Conservation (phyloP, 1,140 invertebrate genomes). For the Drosophila fuyamai region DNA sequence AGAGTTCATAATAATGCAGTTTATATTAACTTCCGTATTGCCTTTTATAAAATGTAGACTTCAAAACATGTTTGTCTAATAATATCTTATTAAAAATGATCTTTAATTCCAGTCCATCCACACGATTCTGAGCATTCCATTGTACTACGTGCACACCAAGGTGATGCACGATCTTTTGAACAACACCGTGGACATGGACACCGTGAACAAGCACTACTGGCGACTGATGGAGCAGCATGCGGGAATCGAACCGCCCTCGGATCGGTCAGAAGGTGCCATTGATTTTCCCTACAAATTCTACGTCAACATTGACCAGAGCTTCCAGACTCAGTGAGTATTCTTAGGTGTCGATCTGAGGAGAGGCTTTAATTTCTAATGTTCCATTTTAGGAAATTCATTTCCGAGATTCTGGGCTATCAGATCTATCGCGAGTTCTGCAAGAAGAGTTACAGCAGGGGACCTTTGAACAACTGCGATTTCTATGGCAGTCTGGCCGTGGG, state of each 20-base stretch:
- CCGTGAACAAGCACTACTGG: constrained; percentile 88
- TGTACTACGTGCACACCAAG: constrained; percentile 79
- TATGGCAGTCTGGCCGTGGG: constrained; percentile 85
- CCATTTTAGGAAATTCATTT: constrained; percentile 71
- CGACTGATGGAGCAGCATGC: constrained; percentile 86
- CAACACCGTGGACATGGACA: constrained; percentile 76
- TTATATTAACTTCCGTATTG: too few relatives aligned
- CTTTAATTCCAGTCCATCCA: constrained; percentile 62
- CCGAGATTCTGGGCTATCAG: constrained; percentile 79
- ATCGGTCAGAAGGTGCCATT: constrained; percentile 86
- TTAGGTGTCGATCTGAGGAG: too few relatives aligned
- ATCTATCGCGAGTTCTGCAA: constrained; percentile 88
- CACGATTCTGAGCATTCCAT: constrained; percentile 72
- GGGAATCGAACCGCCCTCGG: constrained; percentile 87
- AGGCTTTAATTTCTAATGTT: background rate
- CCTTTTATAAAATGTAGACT: too few relatives aligned
- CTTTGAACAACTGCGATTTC: constrained; percentile 87
- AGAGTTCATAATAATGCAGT: too few relatives aligned
- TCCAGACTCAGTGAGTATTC: constrained; percentile 68
- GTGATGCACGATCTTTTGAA: constrained; percentile 75
- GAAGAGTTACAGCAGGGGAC: constrained; percentile 85
- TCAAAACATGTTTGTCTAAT: too few relatives aligned
- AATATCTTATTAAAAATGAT: too few relatives aligned
- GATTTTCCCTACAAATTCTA: constrained; percentile 86
- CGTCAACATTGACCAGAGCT: constrained; percentile 73